These are phyloP conservation scores for Heliocidaris tuberculata DNA, from an alignment of 35 echinoderm and acorn worm genomes.

Conservation along the genomic window DNA sequence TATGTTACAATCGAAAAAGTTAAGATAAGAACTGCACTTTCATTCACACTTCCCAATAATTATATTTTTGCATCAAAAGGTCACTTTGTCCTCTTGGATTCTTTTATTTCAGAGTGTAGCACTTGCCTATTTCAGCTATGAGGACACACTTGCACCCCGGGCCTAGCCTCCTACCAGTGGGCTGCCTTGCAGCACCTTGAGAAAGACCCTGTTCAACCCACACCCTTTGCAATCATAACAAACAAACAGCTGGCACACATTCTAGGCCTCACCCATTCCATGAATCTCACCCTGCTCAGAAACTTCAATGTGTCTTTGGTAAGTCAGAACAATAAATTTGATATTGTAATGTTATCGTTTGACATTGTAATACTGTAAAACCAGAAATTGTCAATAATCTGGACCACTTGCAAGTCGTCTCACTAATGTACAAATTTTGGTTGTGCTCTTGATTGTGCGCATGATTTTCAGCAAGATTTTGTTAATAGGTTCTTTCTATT, in stretches of 20 bases:
- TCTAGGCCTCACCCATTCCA: constrained; percentile 50
- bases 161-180: constrained; percentile 73
- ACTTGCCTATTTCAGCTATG: constrained; percentile 80
- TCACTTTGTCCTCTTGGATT: constrained; percentile 22
- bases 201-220: constrained; percentile 76
- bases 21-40: no score
- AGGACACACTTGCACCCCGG: constrained; percentile 49
- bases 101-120: constrained; percentile 65
- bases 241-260: constrained; percentile 58
- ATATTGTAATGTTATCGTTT: no score
- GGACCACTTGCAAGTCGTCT: no score
- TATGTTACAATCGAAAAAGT: no score
- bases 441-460: no score
- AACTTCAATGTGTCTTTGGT: constrained; percentile 81
- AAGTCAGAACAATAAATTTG: constrained; percentile 41
- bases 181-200: constrained; percentile 69
- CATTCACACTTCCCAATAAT: no score
- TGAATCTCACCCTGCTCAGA: constrained; percentile 59
- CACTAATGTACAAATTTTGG: no score
- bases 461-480: no score
- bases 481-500: no score
- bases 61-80: no score
- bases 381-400: no score
- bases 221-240: constrained; percentile 80
- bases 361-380: no score